Percentiles rank a stretch among this genome's conserved stretches.
Evolutionary conservation across 2,797 vertebrate genomes (phyloP).

Genomic region (Macropodus opercularis): DNA sequence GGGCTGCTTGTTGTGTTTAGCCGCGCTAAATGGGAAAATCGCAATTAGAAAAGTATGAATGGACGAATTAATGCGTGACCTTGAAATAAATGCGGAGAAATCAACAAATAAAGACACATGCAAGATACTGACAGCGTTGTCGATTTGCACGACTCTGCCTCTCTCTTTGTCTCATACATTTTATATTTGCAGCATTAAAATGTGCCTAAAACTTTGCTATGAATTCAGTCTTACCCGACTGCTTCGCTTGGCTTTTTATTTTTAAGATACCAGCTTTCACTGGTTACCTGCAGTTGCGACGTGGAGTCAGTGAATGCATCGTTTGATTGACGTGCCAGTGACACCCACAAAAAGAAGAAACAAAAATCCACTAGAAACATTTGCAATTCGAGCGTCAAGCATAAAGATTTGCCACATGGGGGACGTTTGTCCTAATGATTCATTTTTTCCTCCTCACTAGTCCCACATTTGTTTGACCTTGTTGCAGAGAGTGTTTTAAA

Average conservation of each 20-base stretch:
- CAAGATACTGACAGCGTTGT: neutral
- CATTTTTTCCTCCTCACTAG: constrained; percentile 11
- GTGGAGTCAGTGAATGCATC: constrained; percentile 4
- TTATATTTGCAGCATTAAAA: no score
- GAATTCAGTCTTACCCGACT: neutral
- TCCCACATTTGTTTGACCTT: constrained; percentile 33
- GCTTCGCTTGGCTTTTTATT: neutral
- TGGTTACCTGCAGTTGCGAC: constrained; percentile 11
- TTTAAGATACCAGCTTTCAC: neutral
- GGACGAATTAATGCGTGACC: constrained; percentile 7
- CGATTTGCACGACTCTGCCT: no score
- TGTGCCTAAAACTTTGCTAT: no score
- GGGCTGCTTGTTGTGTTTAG: constrained; percentile 49
- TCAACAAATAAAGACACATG: neutral
- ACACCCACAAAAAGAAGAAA: constrained; percentile 10
- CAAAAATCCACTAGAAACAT: no score
- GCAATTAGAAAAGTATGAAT: constrained; percentile 18
- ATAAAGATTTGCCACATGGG: neutral
- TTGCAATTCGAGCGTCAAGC: neutral
- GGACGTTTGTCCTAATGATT: constrained; percentile 22
- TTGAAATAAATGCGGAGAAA: neutral
- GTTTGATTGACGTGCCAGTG: constrained; percentile 14
- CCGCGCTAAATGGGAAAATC: constrained; percentile 19
- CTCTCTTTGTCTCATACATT: no score
- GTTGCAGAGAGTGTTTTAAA: constrained; percentile 26